These are phyloP conservation scores for Anolis carolinensis DNA, from an alignment of 2,113 vertebrate species.

Conservation along the genomic window DNA sequence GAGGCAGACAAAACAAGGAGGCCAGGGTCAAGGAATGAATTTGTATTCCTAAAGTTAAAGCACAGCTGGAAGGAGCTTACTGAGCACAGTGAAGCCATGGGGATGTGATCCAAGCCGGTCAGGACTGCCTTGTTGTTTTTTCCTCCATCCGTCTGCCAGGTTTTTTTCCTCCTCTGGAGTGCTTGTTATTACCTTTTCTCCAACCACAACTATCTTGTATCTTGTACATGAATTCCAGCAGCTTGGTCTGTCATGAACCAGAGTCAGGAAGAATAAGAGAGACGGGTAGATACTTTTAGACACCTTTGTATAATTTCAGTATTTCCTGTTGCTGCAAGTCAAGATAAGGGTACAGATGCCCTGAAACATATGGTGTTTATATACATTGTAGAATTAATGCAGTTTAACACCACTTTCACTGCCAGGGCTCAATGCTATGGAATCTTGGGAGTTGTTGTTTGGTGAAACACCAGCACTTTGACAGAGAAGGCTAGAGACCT, in stretches of 20 bases:
- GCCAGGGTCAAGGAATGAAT: conserved; percentile 21
- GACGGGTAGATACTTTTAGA: not conserved
- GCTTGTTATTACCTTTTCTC: not conserved
- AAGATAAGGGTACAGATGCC: too few species aligned
- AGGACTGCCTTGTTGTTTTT: not conserved
- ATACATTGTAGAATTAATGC: too few species aligned
- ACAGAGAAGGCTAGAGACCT: too few species aligned
- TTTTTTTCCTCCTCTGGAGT: not conserved
- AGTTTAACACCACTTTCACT: too few species aligned
- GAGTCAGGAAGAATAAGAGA: not conserved
- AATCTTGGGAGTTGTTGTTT: too few species aligned
- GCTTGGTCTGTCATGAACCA: not conserved
- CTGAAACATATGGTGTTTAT: too few species aligned
- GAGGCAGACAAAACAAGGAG: conserved; percentile 18
- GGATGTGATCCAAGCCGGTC: not conserved
- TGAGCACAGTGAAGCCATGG: conserved; percentile 24
- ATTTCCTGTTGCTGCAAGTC: too few species aligned
- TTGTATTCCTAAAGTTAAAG: conserved; percentile 36
- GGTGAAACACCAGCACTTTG: too few species aligned
- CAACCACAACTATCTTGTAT: too few species aligned
- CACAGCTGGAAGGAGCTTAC: conserved; percentile 49
- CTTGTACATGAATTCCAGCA: not conserved
- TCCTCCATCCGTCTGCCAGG: not conserved
- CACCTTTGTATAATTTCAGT: too few species aligned
- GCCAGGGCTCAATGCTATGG: too few species aligned